Base-by-base conservation (phyloP, 2,888 invertebrate genomes). In the Bombylius major region DNA sequence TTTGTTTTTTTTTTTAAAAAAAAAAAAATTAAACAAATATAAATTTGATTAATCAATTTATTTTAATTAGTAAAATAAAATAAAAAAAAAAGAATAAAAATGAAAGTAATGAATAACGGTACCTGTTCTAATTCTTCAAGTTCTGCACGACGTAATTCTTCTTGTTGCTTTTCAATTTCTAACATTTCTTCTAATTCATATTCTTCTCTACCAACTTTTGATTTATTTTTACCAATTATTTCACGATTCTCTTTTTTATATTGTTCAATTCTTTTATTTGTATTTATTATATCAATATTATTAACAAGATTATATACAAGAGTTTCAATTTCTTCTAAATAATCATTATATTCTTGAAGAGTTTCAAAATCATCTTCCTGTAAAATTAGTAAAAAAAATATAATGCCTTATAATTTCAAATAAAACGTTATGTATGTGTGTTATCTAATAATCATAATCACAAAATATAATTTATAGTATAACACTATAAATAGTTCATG, bases 281-380 rank as follows among this genome's bases (percentile, higher is more conserved):
- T 96, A 62, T 85, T 85, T 46, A 91, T 81, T 49, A 92, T 78
- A 71, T 97, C 93, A 58, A 93, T 86, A 69, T 93, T 88, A 76
- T 94, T 89, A 4, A 84, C 82, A 64, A 98, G 76, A 77, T 96
- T 96, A 71, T 82, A 95, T 58, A 98, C 85, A 63, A 96, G 89
- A 1, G 82, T 83, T 75, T 97, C 98, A 47, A 97, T 83, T 75
- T 92, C 89, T 75, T 99, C 99, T 63, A 99, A 78, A 72, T 99
- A 99, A 73, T 97, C 90, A 74, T 99, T 97, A 72, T 87, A 99
- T 58, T 93, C 95, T 46, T 82, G 76, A 56, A 94, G 71, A 0
- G 84, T 78, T 0, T 76, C 70, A 70, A 99, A 99, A 72, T 99
- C 98, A 62, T 94, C 93, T 70, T 95, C 92, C 39, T 54, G 11